A percentile compares a stretch with the other conserved stretches of the same genome.
Evolutionary conservation across 2,888 invertebrate genomes (phyloP).

Genomic region (Chalcis sispes): DNA sequence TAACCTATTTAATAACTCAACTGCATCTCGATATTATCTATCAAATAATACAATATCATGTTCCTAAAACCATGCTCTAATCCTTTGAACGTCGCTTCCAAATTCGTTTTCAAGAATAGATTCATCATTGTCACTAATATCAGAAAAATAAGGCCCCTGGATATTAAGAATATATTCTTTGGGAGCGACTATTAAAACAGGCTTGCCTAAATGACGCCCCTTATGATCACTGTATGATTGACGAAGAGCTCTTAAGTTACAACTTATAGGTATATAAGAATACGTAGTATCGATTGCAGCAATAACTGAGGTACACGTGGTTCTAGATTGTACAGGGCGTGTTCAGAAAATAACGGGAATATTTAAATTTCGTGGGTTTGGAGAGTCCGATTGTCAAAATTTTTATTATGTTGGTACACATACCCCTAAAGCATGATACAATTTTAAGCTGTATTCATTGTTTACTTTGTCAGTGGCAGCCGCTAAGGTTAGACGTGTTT

Average conservation of each 20-base stretch:
- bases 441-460: no score
- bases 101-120: constrained; percentile 19
- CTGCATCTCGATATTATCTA: not conserved
- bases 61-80: constrained; percentile 5
- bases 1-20: constrained; percentile 21
- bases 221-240: constrained; percentile 43
- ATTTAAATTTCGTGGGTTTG: no score
- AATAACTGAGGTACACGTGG: constrained; percentile 49
- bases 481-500: no score
- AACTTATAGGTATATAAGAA: constrained; percentile 53
- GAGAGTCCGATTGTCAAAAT: no score
- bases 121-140: constrained; percentile 33
- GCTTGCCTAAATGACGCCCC: constrained; percentile 20
- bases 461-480: no score
- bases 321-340: constrained; percentile 55
- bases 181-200: constrained; percentile 6
- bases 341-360: no score
- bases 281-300: constrained; percentile 55
- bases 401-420: no score
- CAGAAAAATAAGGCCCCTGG: constrained; percentile 40
- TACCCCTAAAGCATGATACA: no score
- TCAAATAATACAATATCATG: constrained; percentile 7
- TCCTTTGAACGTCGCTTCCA: constrained; percentile 8
- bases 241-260: constrained; percentile 53
- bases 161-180: constrained; percentile 22